phyloP scores from a whole-genome alignment of 2,888 invertebrate species.

The Spisula solida region DNA sequence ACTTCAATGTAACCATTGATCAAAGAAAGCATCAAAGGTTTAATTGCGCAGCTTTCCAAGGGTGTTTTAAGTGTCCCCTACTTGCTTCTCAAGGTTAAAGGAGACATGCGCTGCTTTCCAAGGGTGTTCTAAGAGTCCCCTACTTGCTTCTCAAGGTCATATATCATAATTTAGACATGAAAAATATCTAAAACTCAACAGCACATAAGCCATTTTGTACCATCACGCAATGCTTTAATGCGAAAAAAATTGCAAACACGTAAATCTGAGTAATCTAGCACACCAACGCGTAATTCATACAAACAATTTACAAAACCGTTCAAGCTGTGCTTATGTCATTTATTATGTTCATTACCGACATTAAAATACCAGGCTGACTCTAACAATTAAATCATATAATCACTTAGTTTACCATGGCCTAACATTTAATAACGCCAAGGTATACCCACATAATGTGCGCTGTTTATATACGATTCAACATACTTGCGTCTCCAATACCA shows the following conservation, averaged over 20 bases:
- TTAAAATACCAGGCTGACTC: conserved; percentile 3
- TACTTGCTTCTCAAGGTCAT: not conserved
- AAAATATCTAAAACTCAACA: not conserved
- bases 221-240: not conserved
- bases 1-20: no score
- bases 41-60: no score
- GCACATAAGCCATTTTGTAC: not conserved
- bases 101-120: no score
- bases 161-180: not conserved
- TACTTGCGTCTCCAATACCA: conserved; percentile 13
- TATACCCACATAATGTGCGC: not conserved
- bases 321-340: conserved; percentile 18
- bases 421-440: conserved; percentile 14
- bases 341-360: conserved; percentile 25
- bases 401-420: conserved; percentile 7
- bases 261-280: not conserved
- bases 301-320: not conserved
- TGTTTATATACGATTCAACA: conserved; percentile 18
- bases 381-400: conserved; percentile 28
- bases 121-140: no score
- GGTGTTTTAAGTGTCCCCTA: no score
- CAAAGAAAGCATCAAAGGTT: no score
- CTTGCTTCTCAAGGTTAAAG: no score
- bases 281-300: conserved; percentile 4
- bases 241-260: not conserved